A percentile compares a stretch with the other conserved stretches of the same genome.
These are phyloP conservation scores for Smutsia gigantea DNA, from an alignment of 2,797 vertebrate species.

Conservation along the genomic window DNA sequence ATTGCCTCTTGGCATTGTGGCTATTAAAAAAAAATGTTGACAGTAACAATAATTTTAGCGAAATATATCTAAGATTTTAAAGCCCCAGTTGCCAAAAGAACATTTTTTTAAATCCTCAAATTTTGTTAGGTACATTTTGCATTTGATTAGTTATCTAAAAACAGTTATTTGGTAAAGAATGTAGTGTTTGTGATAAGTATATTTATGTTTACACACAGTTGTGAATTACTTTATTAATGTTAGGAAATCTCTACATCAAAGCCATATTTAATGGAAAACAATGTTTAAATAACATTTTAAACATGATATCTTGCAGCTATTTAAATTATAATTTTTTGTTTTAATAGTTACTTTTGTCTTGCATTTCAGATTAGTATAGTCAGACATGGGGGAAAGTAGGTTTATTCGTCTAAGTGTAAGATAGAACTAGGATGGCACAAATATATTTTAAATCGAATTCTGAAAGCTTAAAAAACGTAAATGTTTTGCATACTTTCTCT, in stretches of 20 bases:
- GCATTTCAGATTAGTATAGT: background rate
- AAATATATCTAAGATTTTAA: conserved; percentile 36
- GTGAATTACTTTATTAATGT: background rate
- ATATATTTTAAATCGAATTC: background rate
- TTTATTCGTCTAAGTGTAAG: background rate
- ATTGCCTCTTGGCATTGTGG: background rate
- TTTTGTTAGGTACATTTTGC: conserved; percentile 30
- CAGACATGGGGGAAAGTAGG: background rate
- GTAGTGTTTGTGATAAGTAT: background rate
- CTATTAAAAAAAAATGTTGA: background rate
- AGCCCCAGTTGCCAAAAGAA: background rate
- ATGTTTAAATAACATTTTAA: background rate
- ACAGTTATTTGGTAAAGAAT: conserved; percentile 22
- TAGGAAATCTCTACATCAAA: conserved; percentile 40
- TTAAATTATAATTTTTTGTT: conserved; percentile 1
- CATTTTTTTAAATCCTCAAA: conserved; percentile 6
- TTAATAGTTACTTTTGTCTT: background rate
- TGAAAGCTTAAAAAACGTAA: background rate
- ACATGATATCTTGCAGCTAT: background rate
- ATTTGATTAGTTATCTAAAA: conserved; percentile 35
- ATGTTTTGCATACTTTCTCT: background rate
- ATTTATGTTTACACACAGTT: background rate
- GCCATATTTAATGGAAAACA: background rate
- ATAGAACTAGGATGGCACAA: background rate
- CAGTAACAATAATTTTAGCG: background rate